phyloP scores from a whole-genome alignment of 2,113 vertebrate species.

The Gobiocypris rarus region DNA sequence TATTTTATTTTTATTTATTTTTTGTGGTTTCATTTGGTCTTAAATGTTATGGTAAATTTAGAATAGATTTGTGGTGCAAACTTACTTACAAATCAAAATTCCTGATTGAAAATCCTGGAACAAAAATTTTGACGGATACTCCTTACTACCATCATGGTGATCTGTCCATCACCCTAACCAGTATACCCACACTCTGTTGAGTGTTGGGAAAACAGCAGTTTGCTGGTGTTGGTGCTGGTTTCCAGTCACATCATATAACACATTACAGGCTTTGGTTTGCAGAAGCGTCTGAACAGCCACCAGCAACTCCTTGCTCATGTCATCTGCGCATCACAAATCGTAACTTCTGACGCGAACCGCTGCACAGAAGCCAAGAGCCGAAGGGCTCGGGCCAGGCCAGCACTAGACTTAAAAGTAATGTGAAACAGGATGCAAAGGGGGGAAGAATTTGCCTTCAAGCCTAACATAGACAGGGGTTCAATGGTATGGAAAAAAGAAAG shows the following conservation, averaged over 20 bases:
- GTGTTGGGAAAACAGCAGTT: slow-evolving; percentile 78
- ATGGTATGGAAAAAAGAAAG: slow-evolving; percentile 79
- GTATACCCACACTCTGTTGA: slow-evolving; percentile 68
- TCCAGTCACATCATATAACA: slow-evolving; percentile 73
- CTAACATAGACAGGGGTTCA: slow-evolving; percentile 88
- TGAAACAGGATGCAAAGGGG: slow-evolving; percentile 89
- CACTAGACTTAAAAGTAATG: slow-evolving; percentile 92
- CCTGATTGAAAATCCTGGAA: background rate
- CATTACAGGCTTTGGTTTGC: slow-evolving; percentile 80
- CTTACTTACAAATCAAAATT: too few species aligned
- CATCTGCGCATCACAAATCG: slow-evolving; percentile 95
- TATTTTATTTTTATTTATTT: too few species aligned
- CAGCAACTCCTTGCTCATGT: slow-evolving; percentile 84
- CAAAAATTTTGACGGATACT: background rate
- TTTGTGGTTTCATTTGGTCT: background rate
- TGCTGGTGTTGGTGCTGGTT: slow-evolving; percentile 61
- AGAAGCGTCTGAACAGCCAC: slow-evolving; percentile 86
- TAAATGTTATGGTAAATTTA: background rate
- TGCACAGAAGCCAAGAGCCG: slow-evolving; percentile 90
- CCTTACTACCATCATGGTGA: slow-evolving; percentile 18
- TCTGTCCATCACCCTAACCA: slow-evolving; percentile 69
- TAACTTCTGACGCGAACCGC: slow-evolving; percentile 89
- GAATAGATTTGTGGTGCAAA: background rate
- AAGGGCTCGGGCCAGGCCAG: slow-evolving; percentile 85
- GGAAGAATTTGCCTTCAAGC: slow-evolving; percentile 89